phyloP scores from a whole-genome alignment of 2,888 invertebrate species.

The Cyclophora albipunctata region DNA sequence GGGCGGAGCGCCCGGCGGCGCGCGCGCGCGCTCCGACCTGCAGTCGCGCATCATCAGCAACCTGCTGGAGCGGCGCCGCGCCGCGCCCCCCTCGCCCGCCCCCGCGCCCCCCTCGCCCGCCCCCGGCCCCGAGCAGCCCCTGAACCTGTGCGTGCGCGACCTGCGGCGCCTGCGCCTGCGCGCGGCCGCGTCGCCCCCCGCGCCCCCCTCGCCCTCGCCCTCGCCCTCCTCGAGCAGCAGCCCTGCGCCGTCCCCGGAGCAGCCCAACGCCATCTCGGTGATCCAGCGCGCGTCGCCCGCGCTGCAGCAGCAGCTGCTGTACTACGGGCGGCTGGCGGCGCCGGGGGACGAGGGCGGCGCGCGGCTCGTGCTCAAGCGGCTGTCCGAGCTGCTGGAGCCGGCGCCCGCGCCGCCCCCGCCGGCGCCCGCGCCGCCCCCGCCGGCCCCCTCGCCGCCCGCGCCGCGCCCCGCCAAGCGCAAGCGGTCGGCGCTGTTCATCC shows the following conservation, averaged over 20 bases:
- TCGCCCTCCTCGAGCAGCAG: too few relatives aligned
- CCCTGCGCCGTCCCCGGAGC: slow-evolving; percentile 26
- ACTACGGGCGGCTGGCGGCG: slow-evolving; percentile 84
- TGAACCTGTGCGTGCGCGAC: slow-evolving; percentile 89
- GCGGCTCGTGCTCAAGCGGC: slow-evolving; percentile 57
- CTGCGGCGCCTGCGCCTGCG: slow-evolving; percentile 79
- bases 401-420: slow-evolving; percentile 55
- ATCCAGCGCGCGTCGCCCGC: slow-evolving; percentile 78
- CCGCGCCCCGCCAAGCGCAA: slow-evolving; percentile 79
- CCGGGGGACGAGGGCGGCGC: slow-evolving; percentile 45
- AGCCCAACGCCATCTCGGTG: slow-evolving; percentile 63
- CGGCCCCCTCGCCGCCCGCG: slow-evolving; percentile 84
- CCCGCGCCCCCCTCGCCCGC: slow-evolving; percentile 77
- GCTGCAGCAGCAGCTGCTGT: slow-evolving; percentile 80
- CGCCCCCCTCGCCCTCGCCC: too few relatives aligned
- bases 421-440: slow-evolving; percentile 86
- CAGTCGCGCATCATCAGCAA: slow-evolving; percentile 82
- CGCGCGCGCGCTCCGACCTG: slow-evolving; percentile 29
- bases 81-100: slow-evolving; percentile 76
- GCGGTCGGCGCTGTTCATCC: slow-evolving; percentile 88
- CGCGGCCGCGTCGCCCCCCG: slow-evolving; percentile 22
- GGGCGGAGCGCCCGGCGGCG: slow-evolving; percentile 73
- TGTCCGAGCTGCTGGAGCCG: slow-evolving; percentile 63
- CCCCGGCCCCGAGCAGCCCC: slow-evolving; percentile 79
- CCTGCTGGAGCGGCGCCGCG: slow-evolving; percentile 72